A percentile compares a stretch with the other conserved stretches of the same genome.
These are phyloP conservation scores for Bradynema listronoti DNA, from an alignment of 1,140 invertebrate genomes.

Conservation along the genomic window DNA sequence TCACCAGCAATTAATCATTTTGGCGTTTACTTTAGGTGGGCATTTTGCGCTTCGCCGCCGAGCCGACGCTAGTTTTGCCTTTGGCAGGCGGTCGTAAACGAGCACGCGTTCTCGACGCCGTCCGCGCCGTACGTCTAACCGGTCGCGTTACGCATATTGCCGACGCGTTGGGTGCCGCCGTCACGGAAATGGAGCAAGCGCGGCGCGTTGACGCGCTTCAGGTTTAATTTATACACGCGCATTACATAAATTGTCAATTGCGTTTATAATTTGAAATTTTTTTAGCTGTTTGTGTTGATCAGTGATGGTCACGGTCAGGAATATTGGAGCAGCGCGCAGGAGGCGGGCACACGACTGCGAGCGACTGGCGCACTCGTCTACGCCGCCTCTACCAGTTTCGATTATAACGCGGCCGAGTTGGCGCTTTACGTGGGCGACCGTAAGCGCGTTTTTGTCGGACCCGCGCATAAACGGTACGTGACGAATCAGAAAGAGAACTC, in stretches of 20 bases:
- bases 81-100: too few species aligned
- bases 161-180: conserved; percentile 40
- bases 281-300: conserved; percentile 40
- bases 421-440: conserved; percentile 23
- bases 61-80: too few species aligned
- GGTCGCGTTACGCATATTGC: conserved; percentile 45
- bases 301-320: conserved; percentile 44
- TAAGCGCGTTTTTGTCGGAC: conserved; percentile 22
- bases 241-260: neutral
- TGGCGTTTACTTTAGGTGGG: conserved; percentile 9
- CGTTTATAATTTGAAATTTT: neutral
- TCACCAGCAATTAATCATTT: too few species aligned
- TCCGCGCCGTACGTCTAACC: too few species aligned
- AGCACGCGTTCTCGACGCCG: too few species aligned
- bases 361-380: conserved; percentile 9
- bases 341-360: conserved; percentile 28
- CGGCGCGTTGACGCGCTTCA: conserved; percentile 32
- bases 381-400: conserved; percentile 24
- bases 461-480: conserved; percentile 1
- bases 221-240: too few species aligned
- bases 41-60: conserved; percentile 18
- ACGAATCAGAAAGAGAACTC: neutral
- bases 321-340: conserved; percentile 44
- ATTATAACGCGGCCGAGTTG: conserved; percentile 28
- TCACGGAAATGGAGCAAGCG: conserved; percentile 27